Evolutionary conservation across 2,797 vertebrate species (phyloP), one percentile per base, ranked within the genome.

Genomic region (Hybognathus amarus): DNA sequence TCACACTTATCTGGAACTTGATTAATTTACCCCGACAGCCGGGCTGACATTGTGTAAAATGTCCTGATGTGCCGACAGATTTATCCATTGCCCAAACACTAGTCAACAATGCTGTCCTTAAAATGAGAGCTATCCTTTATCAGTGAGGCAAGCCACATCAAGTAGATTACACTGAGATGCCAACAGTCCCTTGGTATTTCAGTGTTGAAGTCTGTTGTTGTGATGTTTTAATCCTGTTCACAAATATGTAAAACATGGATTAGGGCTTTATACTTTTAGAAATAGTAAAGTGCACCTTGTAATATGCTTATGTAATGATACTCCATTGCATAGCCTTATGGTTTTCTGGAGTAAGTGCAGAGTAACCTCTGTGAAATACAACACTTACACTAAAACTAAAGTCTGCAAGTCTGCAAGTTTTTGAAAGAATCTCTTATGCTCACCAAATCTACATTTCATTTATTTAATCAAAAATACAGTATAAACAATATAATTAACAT

Each of bases 41-140:
- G 18, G 47, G 33, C 70, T 33, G 70, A 74, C 30, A 75, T 50
- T 50, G 63, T 84, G 67, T 40, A 77, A 87, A 86, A 82, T 80
- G 85, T 86, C 82, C n/a, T 50, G 54, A 64, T 71, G 85, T 78
- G 64, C 42, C 80, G 80, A 86, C 36, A 33, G 79, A 56, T 80
- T 80, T 77, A 79, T 71, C 85, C 59, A 40, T 85, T 81, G 77
- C 6, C 67, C 77, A 86, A 82, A 86, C 82, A 83, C 79, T 15
- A 15, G 73, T 66, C 67, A 84, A 88, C 87, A 86, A 87, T 81
- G 84, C 79, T 54, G 75, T 80, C 77, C 71, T 77, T 80, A 67
- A 59, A 82, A 85, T 15, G 38, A 80, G 47, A 56, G 36, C n/a
- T 74, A 75, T 33, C 7, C 71, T 80, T 89, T 88, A 89, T 85